phyloP scores from a whole-genome alignment of 2,113 vertebrate genomes.

The Ctenodactylus gundi region DNA sequence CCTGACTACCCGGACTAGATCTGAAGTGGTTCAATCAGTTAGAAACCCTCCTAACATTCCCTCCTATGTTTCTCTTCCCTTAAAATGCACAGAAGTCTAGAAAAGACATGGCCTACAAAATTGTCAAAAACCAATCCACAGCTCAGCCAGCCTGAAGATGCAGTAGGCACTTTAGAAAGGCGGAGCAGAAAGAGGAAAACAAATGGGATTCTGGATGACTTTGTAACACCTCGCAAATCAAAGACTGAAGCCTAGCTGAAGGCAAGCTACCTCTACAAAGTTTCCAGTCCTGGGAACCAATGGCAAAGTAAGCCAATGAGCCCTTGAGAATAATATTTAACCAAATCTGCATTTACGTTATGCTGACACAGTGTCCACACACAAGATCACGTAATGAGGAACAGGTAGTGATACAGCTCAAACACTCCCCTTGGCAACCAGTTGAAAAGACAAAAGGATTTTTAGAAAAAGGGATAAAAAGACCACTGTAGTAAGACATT shows the following conservation, averaged over 20 bases:
- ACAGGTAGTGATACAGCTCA: background rate
- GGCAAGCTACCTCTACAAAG: background rate
- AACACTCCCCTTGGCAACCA: background rate
- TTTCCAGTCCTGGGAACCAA: background rate
- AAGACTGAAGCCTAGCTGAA: constrained; percentile 1
- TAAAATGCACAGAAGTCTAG: background rate
- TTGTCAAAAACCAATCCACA: background rate
- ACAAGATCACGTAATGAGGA: background rate
- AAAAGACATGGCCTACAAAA: background rate
- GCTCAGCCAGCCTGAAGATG: background rate
- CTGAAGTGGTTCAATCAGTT: background rate
- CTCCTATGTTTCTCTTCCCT: background rate
- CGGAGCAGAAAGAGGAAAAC: constrained; percentile 30
- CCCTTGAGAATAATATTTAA: background rate
- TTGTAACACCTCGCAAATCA: constrained; percentile 27
- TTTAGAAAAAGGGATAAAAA: constrained; percentile 7
- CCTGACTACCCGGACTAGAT: background rate
- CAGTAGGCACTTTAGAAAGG: background rate
- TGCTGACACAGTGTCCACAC: background rate
- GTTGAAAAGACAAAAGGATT: background rate
- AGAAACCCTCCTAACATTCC: background rate
- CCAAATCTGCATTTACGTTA: background rate
- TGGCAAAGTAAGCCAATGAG: background rate
- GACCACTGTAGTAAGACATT: background rate
- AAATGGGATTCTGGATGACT: constrained; percentile 20